Conservation (phyloP, 2,113 vertebrate species). For the Crotalus horridus region DNA sequence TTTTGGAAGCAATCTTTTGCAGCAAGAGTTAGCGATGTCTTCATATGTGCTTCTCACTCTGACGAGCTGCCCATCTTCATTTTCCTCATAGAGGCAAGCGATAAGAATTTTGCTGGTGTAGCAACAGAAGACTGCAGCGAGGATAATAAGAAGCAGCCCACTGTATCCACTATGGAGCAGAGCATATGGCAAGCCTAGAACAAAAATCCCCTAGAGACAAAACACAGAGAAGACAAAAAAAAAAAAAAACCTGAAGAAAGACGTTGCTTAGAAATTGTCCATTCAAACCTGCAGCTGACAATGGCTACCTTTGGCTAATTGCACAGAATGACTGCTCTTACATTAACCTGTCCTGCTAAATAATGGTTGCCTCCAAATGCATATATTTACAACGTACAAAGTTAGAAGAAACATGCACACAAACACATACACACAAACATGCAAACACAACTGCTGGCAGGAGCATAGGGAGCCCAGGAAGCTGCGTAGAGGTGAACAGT, state of each 20-base stretch:
- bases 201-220: conserved; percentile 74
- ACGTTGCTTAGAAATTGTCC: conserved; percentile 26
- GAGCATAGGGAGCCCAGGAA: conserved; percentile 32
- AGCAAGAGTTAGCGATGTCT: conserved; percentile 72
- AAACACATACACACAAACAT: neutral
- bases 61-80: conserved; percentile 57
- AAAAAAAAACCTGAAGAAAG: conserved; percentile 29
- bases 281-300: conserved; percentile 7
- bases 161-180: conserved; percentile 74
- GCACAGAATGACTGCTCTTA: neutral
- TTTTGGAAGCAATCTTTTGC: conserved; percentile 63
- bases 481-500: conserved; percentile 42
- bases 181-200: conserved; percentile 74
- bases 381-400: conserved; percentile 55
- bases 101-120: conserved; percentile 79
- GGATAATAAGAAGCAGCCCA: conserved; percentile 70
- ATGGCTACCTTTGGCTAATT: conserved; percentile 17
- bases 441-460: conserved; percentile 11
- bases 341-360: conserved; percentile 38
- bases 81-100: conserved; percentile 74
- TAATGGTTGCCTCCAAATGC: conserved; percentile 12
- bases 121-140: conserved; percentile 73
- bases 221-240: conserved; percentile 41
- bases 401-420: conserved; percentile 29
- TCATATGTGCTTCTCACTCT: conserved; percentile 73